These are phyloP conservation scores for Pipa parva DNA, from an alignment of 2,113 vertebrate species.

Conservation along the genomic window DNA sequence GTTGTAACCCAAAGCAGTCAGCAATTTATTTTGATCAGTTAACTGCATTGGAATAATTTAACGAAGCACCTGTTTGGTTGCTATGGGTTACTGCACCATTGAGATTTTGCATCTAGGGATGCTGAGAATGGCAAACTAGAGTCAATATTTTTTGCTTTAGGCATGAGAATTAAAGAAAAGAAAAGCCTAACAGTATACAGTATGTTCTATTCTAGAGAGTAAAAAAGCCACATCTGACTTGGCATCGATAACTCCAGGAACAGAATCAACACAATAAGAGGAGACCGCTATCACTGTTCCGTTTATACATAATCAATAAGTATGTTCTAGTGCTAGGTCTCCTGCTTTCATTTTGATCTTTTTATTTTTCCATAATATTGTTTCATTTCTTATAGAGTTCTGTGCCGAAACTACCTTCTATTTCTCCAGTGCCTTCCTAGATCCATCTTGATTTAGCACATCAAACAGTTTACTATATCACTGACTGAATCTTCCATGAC, in stretches of 20 bases:
- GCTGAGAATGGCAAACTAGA: too few relatives aligned
- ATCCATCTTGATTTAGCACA: slow-evolving; percentile 26
- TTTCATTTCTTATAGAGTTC: not conserved
- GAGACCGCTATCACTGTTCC: not conserved
- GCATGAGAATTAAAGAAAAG: too few relatives aligned
- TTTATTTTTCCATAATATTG: not conserved
- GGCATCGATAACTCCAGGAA: not conserved
- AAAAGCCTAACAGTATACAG: too few relatives aligned
- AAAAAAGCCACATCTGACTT: too few relatives aligned
- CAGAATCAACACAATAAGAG: not conserved
- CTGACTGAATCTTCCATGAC: slow-evolving; percentile 17
- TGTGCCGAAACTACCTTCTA: not conserved
- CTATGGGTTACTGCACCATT: too few relatives aligned
- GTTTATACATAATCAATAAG: slow-evolving; percentile 13
- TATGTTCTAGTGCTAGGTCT: not conserved
- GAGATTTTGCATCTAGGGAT: too few relatives aligned
- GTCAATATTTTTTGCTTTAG: too few relatives aligned
- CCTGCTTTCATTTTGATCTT: slow-evolving; percentile 3
- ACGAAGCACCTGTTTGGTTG: too few relatives aligned
- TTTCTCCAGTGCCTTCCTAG: slow-evolving; percentile 16
- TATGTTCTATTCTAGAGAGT: too few relatives aligned
- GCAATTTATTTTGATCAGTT: too few relatives aligned
- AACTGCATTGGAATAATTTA: too few relatives aligned
- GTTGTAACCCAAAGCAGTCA: too few relatives aligned
- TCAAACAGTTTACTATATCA: slow-evolving; percentile 9